These are phyloP conservation scores for Equus przewalskii DNA, from an alignment of 2,113 vertebrate genomes.

Conservation along the genomic window DNA sequence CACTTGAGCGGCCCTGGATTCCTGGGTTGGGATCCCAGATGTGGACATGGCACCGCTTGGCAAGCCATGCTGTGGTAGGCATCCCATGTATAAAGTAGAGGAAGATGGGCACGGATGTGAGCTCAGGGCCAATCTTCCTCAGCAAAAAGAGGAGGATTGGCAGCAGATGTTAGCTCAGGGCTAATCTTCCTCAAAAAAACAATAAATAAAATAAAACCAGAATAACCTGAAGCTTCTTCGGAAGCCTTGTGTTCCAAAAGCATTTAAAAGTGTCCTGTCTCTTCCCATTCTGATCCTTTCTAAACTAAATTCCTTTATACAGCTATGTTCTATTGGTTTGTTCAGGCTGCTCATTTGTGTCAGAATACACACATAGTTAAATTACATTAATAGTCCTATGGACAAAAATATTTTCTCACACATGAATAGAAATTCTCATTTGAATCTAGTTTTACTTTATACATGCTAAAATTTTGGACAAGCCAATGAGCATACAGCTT, in stretches of 20 bases:
- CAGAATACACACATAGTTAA: not conserved
- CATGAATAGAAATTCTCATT: conserved; percentile 43
- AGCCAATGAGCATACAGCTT: conserved; percentile 76
- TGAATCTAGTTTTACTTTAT: conserved; percentile 79
- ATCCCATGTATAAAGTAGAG: no score
- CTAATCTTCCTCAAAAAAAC: no score
- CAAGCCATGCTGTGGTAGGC: no score
- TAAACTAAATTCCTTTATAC: not conserved
- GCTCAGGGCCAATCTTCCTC: no score
- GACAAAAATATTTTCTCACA: conserved; percentile 36
- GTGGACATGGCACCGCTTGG: no score
- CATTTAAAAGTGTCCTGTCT: not conserved
- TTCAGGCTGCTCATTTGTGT: not conserved
- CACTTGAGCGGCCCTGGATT: no score
- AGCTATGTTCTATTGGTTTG: not conserved
- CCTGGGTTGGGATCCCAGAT: no score
- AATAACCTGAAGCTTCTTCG: conserved; percentile 7
- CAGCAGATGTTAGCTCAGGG: no score
- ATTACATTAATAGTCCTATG: not conserved
- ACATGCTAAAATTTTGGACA: conserved; percentile 73
- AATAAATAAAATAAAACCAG: not conserved
- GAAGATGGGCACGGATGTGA: no score
- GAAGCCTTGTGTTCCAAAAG: not conserved
- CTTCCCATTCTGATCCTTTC: conserved; percentile 6
- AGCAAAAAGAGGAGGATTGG: no score